Conservation (phyloP, 1,140 invertebrate genomes). For the Caerostris darwini region DNA sequence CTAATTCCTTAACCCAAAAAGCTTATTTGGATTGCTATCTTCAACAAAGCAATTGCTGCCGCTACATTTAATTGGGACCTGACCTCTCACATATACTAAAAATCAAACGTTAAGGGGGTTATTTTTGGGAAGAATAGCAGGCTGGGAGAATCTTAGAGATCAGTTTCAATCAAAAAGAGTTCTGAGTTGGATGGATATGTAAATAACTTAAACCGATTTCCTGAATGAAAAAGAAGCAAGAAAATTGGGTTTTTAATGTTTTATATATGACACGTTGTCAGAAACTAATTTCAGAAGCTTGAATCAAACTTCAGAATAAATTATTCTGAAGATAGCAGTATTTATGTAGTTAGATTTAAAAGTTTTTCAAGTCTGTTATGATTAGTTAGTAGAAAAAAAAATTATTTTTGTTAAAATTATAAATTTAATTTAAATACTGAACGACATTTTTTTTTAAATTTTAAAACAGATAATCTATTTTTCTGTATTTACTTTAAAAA, state of each 20-base stretch:
- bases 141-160: not conserved
- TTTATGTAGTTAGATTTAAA: too few species aligned
- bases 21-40: slow-evolving; percentile 21
- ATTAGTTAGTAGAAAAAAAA: too few species aligned
- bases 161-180: not conserved
- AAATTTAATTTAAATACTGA: too few species aligned
- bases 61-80: not conserved
- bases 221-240: not conserved
- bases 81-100: not conserved
- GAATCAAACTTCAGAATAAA: not conserved
- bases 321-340: not conserved
- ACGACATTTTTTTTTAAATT: too few species aligned
- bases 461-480: too few species aligned
- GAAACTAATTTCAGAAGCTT: not conserved
- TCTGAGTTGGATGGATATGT: not conserved
- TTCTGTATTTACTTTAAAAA: too few species aligned
- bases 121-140: not conserved
- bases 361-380: too few species aligned
- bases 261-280: not conserved
- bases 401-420: too few species aligned
- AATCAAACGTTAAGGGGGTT: not conserved
- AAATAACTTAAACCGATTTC: slow-evolving; percentile 12
- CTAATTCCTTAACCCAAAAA: not conserved
- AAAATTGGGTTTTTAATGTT: not conserved
- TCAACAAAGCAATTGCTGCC: not conserved